A percentile compares a stretch with the other conserved stretches of the same genome.
phyloP scores from a whole-genome alignment of 1,140 invertebrate genomes.

The Cotesia typhae region DNA sequence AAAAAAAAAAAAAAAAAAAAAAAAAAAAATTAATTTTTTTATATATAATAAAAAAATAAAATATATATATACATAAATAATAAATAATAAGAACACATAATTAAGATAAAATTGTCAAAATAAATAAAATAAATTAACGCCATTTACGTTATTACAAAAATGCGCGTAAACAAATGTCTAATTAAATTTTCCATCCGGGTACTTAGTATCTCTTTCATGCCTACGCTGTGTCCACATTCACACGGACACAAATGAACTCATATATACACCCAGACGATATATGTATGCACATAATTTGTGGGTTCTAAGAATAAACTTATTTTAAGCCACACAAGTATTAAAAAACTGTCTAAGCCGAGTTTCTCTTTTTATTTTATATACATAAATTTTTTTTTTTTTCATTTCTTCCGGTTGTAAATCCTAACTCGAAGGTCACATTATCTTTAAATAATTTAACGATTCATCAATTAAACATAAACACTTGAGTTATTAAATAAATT shows the following conservation, averaged over 20 bases:
- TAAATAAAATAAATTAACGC: too few relatives aligned
- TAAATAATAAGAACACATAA: neutral
- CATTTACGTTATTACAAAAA: constrained; percentile 1
- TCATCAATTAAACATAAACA: neutral
- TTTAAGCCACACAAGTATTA: constrained; percentile 20
- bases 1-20: too few relatives aligned
- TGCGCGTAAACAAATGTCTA: constrained; percentile 16
- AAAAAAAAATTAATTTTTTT: too few relatives aligned
- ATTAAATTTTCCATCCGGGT: constrained; percentile 14
- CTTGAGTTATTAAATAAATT: neutral
- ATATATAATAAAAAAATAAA: too few relatives aligned
- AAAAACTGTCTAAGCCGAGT: constrained; percentile 20
- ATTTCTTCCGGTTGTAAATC: constrained; percentile 2
- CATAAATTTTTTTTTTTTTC: neutral
- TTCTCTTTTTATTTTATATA: constrained; percentile 12
- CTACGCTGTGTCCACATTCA: too few relatives aligned
- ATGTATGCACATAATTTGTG: constrained; percentile 18
- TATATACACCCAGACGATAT: neutral
- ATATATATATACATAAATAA: neutral
- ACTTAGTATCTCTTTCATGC: constrained; percentile 5
- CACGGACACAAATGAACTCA: too few relatives aligned
- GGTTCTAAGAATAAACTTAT: constrained; percentile 27
- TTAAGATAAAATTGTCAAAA: too few relatives aligned
- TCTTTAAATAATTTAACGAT: neutral
- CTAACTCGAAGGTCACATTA: neutral